Evolutionary conservation across 53 echinoderm and acorn worm genomes (phyloP).

Genomic region (Temnopleurus reevesii): DNA sequence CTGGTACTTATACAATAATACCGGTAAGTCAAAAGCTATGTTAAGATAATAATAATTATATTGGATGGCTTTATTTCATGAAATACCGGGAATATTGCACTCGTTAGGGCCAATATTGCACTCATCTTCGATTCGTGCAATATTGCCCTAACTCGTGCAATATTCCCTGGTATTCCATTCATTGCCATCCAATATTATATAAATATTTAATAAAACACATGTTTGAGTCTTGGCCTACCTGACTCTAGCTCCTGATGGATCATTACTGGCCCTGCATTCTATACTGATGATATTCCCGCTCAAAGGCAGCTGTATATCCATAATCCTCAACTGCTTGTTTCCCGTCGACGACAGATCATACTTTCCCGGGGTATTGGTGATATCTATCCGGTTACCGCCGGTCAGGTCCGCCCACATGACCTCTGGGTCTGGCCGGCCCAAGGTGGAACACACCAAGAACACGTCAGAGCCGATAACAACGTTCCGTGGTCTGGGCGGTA

Average conservation of each 20-base stretch:
- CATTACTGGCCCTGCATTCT: slow-evolving; percentile 8
- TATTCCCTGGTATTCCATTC: too few species aligned
- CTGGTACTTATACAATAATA: too few species aligned
- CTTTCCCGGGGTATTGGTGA: background rate
- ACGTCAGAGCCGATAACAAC: slow-evolving; percentile 21
- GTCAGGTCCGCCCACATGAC: slow-evolving; percentile 11
- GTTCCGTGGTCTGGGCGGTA: background rate
- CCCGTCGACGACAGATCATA: slow-evolving; percentile 1
- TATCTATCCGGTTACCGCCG: background rate
- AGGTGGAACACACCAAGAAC: background rate
- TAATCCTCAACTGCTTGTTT: slow-evolving; percentile 13
- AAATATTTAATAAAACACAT: too few species aligned
- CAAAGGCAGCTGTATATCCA: background rate
- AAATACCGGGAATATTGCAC: too few species aligned
- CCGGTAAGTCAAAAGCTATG: too few species aligned
- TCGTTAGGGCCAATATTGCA: too few species aligned
- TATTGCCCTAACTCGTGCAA: too few species aligned
- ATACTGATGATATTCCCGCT: background rate
- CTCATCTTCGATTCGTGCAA: too few species aligned
- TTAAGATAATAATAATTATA: too few species aligned
- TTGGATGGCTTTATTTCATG: too few species aligned
- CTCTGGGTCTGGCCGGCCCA: background rate
- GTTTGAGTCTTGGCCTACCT: background rate
- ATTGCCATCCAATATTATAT: too few species aligned
- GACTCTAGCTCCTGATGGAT: slow-evolving; percentile 1